phyloP scores from a whole-genome alignment of 1,140 invertebrate genomes.

The Drosophila nigrodunni region DNA sequence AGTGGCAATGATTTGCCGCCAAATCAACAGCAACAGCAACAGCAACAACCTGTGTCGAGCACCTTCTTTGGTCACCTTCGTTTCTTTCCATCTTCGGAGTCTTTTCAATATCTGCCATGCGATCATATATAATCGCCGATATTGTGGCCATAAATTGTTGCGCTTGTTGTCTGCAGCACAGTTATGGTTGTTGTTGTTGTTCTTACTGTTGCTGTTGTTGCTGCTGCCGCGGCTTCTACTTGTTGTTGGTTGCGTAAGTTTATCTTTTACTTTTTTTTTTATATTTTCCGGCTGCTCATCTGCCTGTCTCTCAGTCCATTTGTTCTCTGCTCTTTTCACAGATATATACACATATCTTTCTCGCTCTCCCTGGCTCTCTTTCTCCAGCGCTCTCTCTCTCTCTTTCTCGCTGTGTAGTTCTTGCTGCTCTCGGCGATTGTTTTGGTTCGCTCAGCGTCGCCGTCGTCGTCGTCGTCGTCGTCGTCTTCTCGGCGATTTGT shows the following conservation, averaged over 20 bases:
- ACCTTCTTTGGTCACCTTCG: slow-evolving; percentile 16
- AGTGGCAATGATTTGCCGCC: slow-evolving; percentile 48
- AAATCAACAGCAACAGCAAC: slow-evolving; percentile 30
- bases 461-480: slow-evolving; percentile 31
- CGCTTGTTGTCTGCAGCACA: slow-evolving; percentile 22
- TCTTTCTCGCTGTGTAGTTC: slow-evolving; percentile 3
- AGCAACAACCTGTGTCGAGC: slow-evolving; percentile 3
- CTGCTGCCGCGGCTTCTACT: slow-evolving; percentile 38
- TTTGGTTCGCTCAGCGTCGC: slow-evolving; percentile 50
- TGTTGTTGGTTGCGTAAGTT: slow-evolving; percentile 71
- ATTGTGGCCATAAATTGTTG: slow-evolving; percentile 52
- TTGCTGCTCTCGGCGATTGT: slow-evolving; percentile 57
- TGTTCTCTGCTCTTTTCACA: slow-evolving; percentile 25
- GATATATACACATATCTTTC: slow-evolving; percentile 12
- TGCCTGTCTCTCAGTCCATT: slow-evolving; percentile 29
- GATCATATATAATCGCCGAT: slow-evolving; percentile 44
- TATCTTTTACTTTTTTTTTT: slow-evolving; percentile 55
- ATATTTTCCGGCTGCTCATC: slow-evolving; percentile 1
- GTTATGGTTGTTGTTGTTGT: background rate
- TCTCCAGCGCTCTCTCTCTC: slow-evolving; percentile 13
- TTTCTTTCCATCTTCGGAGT: background rate
- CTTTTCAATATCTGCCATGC: slow-evolving; percentile 7
- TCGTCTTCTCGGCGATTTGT: slow-evolving; percentile 52
- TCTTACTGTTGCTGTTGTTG: slow-evolving; percentile 48
- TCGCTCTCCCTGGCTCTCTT: slow-evolving; percentile 15